phyloP scores from a whole-genome alignment of 2,113 vertebrate species.

The Saccopteryx leptura region DNA sequence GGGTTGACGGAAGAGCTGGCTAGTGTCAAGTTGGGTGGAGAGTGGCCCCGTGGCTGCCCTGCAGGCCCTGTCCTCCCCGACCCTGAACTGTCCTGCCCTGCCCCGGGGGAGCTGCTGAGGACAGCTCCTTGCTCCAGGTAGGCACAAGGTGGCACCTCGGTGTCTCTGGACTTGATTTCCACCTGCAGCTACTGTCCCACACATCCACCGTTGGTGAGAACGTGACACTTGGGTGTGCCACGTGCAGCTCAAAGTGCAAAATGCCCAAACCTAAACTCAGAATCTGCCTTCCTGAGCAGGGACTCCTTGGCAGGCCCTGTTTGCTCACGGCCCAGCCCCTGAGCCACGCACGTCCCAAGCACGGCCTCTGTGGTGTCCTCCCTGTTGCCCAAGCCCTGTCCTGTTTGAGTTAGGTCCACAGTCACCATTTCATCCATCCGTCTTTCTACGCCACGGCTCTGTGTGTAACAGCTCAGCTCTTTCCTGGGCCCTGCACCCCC shows the following conservation, averaged over 20 bases:
- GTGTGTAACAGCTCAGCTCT: no score
- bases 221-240: neutral
- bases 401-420: neutral
- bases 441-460: fast-evolving
- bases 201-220: neutral
- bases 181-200: neutral
- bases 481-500: fast-evolving
- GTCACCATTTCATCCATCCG: neutral
- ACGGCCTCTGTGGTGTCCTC: neutral
- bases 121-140: neutral
- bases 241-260: neutral
- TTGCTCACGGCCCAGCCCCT: neutral
- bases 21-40: fast-evolving
- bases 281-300: neutral
- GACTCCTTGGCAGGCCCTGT: fast-evolving
- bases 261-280: neutral
- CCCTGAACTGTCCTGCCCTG: neutral
- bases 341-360: neutral
- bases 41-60: neutral
- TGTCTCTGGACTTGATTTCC: neutral
- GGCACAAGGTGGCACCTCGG: neutral
- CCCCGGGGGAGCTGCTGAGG: neutral
- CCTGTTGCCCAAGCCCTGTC: fast-evolving
- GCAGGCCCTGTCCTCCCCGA: neutral
- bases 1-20: neutral